These are phyloP conservation scores for Chymomyza amoena DNA, from an alignment of 2,888 invertebrate genomes.

Conservation along the genomic window DNA sequence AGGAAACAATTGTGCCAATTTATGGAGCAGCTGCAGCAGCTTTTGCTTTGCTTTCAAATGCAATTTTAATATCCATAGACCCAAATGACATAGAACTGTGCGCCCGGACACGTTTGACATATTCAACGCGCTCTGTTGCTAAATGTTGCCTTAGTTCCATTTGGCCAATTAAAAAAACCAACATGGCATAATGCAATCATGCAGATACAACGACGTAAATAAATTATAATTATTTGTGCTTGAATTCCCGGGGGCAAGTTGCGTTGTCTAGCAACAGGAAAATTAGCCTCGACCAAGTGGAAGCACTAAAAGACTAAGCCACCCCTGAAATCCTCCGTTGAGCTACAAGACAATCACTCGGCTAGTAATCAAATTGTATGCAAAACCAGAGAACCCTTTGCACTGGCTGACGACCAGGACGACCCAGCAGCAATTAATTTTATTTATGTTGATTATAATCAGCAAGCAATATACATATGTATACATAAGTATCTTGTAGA, in stretches of 20 bases:
- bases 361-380: slow-evolving; percentile 73
- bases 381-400: slow-evolving; percentile 28
- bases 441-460: slow-evolving; percentile 72
- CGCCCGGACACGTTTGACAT: slow-evolving; percentile 1
- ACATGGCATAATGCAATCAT: slow-evolving; percentile 41
- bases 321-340: slow-evolving; percentile 22
- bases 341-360: background rate
- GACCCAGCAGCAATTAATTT: slow-evolving; percentile 70
- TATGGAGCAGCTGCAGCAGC: slow-evolving; percentile 31
- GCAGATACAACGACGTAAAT: slow-evolving; percentile 53
- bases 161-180: slow-evolving; percentile 59
- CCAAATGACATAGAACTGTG: background rate
- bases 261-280: slow-evolving; percentile 29
- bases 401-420: slow-evolving; percentile 20
- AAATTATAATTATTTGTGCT: slow-evolving; percentile 64
- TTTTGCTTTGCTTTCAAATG: background rate
- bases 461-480: slow-evolving; percentile 31
- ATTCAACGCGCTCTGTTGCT: slow-evolving; percentile 9
- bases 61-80: background rate
- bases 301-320: background rate
- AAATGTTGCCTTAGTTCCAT: slow-evolving; percentile 14
- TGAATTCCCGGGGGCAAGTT: background rate
- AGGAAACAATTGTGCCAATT: slow-evolving; percentile 66
- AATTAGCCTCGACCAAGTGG: slow-evolving; percentile 41
- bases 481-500: background rate